Conservation (phyloP, 2,888 invertebrate species). For the Gasteruption jaculator region DNA sequence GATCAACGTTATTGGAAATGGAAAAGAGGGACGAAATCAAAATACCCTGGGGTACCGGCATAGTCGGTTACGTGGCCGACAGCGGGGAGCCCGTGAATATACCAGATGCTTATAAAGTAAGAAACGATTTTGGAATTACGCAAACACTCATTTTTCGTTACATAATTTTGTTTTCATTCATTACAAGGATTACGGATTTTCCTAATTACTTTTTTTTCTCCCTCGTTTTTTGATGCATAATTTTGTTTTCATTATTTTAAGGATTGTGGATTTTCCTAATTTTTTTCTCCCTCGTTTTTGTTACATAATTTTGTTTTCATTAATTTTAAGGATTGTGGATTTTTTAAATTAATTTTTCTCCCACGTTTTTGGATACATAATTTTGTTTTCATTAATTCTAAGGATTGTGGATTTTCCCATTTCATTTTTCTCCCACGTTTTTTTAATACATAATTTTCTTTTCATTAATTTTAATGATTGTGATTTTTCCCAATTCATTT, state of each 20-base stretch:
- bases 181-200: constrained; percentile 5
- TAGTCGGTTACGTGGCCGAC: constrained; percentile 91
- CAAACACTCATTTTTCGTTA: neutral
- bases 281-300: constrained; percentile 10
- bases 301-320: no score
- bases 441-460: no score
- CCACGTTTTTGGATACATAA: neutral
- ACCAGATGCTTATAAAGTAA: constrained; percentile 90
- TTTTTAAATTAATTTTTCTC: neutral
- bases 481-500: neutral
- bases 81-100: constrained; percentile 92
- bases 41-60: constrained; percentile 93
- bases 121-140: constrained; percentile 20
- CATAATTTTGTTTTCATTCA: no score
- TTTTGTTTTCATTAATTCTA: constrained; percentile 8
- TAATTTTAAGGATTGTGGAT: no score
- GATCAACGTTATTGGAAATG: constrained; percentile 89
- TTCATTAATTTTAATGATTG: no score
- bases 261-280: neutral
- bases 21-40: constrained; percentile 88
- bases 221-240: neutral
- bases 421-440: constrained; percentile 11
- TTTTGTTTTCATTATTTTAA: constrained; percentile 8
- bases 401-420: neutral
- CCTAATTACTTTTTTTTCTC: neutral